A percentile compares a stretch with the other conserved stretches of the same genome.
These are phyloP conservation scores for Coleophora flavipennella DNA, from an alignment of 2,888 invertebrate species.

Conservation along the genomic window DNA sequence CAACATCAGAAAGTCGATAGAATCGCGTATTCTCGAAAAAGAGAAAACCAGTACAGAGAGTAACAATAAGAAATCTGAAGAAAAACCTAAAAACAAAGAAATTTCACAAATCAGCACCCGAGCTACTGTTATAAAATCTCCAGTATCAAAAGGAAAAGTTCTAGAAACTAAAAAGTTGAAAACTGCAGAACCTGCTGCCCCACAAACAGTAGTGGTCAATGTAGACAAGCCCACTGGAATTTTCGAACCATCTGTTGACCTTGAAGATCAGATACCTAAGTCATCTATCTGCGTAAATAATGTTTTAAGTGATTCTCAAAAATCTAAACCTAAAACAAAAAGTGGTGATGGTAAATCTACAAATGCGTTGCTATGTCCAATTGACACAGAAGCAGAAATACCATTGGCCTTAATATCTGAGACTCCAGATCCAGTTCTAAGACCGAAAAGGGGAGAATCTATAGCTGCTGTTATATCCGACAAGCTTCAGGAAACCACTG, in stretches of 20 bases:
- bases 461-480: conserved; percentile 65
- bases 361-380: conserved; percentile 36
- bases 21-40: conserved; percentile 63
- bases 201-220: conserved; percentile 47
- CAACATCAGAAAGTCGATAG: conserved; percentile 64
- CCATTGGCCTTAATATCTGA: conserved; percentile 54
- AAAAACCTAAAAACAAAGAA: conserved; percentile 50
- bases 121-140: conserved; percentile 73
- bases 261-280: conserved; percentile 77
- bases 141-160: conserved; percentile 64
- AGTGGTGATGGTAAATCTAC: conserved; percentile 30
- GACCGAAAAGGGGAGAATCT: conserved; percentile 60
- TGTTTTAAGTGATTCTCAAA: conserved; percentile 46
- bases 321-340: conserved; percentile 46
- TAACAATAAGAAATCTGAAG: conserved; percentile 34
- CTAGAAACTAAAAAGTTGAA: conserved; percentile 60
- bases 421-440: conserved; percentile 48
- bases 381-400: conserved; percentile 60
- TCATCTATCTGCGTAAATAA: conserved; percentile 66
- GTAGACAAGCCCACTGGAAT: conserved; percentile 76
- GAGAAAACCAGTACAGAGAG: conserved; percentile 44
- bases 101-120: conserved; percentile 54
- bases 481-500: conserved; percentile 57
- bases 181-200: conserved; percentile 31
- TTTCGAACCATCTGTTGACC: conserved; percentile 78